Percentiles rank a stretch among this genome's conserved stretches.
Conservation (phyloP, 2,797 vertebrate species). For the Sebastes baramenuke region DNA sequence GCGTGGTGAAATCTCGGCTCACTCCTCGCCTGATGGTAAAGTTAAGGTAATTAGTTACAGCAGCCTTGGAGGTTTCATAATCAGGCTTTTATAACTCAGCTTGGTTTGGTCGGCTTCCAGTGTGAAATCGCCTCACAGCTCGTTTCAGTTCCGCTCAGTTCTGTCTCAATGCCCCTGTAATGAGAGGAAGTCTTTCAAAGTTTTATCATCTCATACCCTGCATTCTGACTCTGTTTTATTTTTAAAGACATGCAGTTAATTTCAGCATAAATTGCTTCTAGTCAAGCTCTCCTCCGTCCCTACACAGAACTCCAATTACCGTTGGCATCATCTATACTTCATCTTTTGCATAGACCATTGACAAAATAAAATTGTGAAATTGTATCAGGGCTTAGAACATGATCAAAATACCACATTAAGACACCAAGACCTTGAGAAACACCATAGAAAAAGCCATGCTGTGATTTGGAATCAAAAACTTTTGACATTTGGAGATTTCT, state of each 20-base stretch:
- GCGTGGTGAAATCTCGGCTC: conserved; percentile 10
- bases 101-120: neutral
- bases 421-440: no score
- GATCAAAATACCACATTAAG: no score
- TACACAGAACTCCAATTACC: neutral
- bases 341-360: neutral
- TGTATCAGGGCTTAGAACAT: no score
- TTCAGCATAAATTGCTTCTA: neutral
- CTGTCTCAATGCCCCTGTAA: neutral
- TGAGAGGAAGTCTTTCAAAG: conserved; percentile 24
- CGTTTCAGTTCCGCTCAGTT: conserved; percentile 16
- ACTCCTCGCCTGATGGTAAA: conserved; percentile 6
- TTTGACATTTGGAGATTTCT: no score
- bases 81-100: conserved; percentile 13
- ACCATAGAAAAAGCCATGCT: no score
- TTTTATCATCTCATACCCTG: conserved; percentile 12
- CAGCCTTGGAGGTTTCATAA: conserved; percentile 8
- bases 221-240: conserved; percentile 11
- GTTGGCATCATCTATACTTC: neutral
- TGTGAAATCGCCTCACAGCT: conserved; percentile 34
- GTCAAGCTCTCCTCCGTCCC: neutral
- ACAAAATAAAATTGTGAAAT: neutral
- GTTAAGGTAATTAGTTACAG: conserved; percentile 41
- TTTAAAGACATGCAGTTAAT: conserved; percentile 5
- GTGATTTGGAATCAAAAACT: no score